phyloP scores from a whole-genome alignment of 1,140 invertebrate genomes.

The Drosophila lacteicornis region DNA sequence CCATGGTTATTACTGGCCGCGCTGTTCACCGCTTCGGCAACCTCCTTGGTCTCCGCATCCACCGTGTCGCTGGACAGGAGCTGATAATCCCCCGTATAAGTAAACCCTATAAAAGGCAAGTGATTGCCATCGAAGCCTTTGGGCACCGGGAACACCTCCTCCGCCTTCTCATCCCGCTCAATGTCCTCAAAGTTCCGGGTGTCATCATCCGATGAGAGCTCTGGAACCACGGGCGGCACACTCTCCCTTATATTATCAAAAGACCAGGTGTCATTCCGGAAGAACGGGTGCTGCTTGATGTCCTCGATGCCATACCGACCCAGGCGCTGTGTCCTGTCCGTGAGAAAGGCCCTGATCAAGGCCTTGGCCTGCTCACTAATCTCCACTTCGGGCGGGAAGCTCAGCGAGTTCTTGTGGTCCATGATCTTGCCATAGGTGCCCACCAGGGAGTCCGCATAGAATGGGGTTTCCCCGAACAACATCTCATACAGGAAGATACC shows the following conservation, averaged over 20 bases:
- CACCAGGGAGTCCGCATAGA: constrained; percentile 99
- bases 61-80: constrained; percentile 86
- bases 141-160: constrained; percentile 96
- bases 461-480: constrained; percentile 99
- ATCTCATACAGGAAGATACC: constrained; percentile 99
- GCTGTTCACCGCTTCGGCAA: constrained; percentile 83
- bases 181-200: constrained; percentile 99
- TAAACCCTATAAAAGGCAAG: constrained; percentile 99
- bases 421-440: constrained; percentile 99
- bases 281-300: constrained; percentile 98
- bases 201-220: constrained; percentile 97
- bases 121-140: constrained; percentile 99
- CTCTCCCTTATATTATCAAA: constrained; percentile 97
- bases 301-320: constrained; percentile 97
- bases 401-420: constrained; percentile 98
- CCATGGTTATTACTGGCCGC: constrained; percentile 61
- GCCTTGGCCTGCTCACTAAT: constrained; percentile 96
- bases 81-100: constrained; percentile 96
- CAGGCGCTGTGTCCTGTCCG: constrained; percentile 95
- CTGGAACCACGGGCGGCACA: constrained; percentile 98
- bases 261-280: constrained; percentile 98
- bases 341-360: constrained; percentile 96
- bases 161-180: constrained; percentile 94
- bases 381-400: constrained; percentile 97
- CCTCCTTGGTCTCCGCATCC: constrained; percentile 87